Evolutionary conservation across 1,140 invertebrate species (phyloP).

Genomic region (Planococcus citri): DNA sequence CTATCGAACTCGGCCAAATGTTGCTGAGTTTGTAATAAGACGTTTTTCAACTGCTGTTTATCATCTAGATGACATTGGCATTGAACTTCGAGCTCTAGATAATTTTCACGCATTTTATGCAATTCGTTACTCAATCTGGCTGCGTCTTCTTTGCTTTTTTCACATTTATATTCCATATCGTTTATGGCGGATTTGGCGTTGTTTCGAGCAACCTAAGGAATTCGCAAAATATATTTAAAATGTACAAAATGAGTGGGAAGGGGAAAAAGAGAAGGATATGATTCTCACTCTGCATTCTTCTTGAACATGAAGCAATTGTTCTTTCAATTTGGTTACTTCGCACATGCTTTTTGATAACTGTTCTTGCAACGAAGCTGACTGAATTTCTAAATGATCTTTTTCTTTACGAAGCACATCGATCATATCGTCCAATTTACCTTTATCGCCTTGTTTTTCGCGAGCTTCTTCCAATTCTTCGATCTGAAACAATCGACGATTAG

Average conservation of each 20-base stretch:
- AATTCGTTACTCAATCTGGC: slow-evolving; percentile 52
- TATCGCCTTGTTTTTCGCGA: slow-evolving; percentile 41
- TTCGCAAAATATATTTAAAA: slow-evolving; percentile 9
- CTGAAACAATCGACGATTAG: slow-evolving; percentile 25
- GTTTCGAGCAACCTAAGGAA: slow-evolving; percentile 49
- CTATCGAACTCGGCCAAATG: slow-evolving; percentile 46
- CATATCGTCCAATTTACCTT: slow-evolving; percentile 53
- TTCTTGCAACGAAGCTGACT: slow-evolving; percentile 59
- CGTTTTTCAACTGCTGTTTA: slow-evolving; percentile 52
- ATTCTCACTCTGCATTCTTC: slow-evolving; percentile 58
- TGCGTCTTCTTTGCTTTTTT: slow-evolving; percentile 58
- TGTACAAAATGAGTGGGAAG: neutral
- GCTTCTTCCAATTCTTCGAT: slow-evolving; percentile 49
- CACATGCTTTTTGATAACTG: slow-evolving; percentile 59
- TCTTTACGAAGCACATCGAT: slow-evolving; percentile 54
- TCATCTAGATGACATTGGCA: slow-evolving; percentile 64
- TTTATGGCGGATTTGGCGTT: slow-evolving; percentile 67
- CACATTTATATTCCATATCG: slow-evolving; percentile 63
- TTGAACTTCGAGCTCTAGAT: slow-evolving; percentile 52
- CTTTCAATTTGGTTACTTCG: slow-evolving; percentile 57
- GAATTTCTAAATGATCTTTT: slow-evolving; percentile 53
- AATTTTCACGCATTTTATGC: slow-evolving; percentile 52
- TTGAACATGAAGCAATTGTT: slow-evolving; percentile 55
- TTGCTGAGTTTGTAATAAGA: slow-evolving; percentile 51
- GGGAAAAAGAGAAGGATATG: slow-evolving; percentile 23